phyloP scores from a whole-genome alignment of 2,113 vertebrate genomes.

The Daubentonia madagascariensis region DNA sequence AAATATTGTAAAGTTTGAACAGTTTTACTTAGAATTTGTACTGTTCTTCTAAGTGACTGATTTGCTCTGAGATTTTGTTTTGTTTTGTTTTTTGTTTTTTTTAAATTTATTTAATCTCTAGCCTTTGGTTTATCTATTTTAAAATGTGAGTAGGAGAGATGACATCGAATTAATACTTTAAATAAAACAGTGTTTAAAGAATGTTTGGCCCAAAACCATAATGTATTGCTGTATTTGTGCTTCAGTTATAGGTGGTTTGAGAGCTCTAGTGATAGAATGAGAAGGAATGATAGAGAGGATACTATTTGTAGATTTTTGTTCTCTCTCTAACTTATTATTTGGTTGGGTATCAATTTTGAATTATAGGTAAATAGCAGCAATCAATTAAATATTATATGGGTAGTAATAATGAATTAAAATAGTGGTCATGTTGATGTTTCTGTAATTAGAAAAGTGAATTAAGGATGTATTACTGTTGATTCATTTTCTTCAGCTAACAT shows the following conservation, averaged over 20 bases:
- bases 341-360: not conserved
- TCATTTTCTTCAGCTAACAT: not conserved
- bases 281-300: not conserved
- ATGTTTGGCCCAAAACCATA: not conserved
- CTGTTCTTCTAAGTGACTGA: not conserved
- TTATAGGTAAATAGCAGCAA: not conserved
- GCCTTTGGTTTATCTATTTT: not conserved
- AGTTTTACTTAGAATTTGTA: not conserved
- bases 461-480: not conserved
- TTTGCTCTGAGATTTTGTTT: not conserved
- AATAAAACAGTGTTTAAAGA: slow-evolving; percentile 7
- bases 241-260: not conserved
- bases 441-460: not conserved
- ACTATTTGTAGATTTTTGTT: not conserved
- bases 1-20: not conserved
- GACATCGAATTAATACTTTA: slow-evolving; percentile 1
- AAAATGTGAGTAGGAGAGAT: not conserved
- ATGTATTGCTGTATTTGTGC: not conserved
- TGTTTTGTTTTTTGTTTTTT: not conserved
- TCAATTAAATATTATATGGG: not conserved
- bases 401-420: not conserved
- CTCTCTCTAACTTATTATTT: slow-evolving; percentile 11
- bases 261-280: not conserved
- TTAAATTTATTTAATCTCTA: not conserved
- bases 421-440: not conserved